A percentile compares a stretch with the other conserved stretches of the same genome.
These are phyloP conservation scores for Gasterosteus nipponicus DNA, from an alignment of 2,113 vertebrate species.

Conservation along the genomic window DNA sequence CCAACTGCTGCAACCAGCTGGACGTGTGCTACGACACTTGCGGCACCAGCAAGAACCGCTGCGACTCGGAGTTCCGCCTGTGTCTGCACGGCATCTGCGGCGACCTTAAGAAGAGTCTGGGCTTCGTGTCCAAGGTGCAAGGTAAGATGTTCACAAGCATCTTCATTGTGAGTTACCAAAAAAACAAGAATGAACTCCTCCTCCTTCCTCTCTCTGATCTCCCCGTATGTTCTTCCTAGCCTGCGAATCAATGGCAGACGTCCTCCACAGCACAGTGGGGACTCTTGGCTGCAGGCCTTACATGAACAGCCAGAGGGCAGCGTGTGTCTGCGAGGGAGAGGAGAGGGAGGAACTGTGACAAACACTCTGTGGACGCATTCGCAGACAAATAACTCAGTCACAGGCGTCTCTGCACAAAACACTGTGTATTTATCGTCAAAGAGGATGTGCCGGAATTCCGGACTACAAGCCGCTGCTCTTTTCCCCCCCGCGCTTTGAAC, in stretches of 20 bases:
- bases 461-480: too few relatives aligned
- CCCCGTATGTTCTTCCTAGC: constrained; percentile 74
- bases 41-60: constrained; percentile 91
- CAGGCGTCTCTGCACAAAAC: constrained; percentile 3
- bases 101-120: constrained; percentile 93
- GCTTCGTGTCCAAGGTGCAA: constrained; percentile 92
- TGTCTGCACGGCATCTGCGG: constrained; percentile 94
- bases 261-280: constrained; percentile 91
- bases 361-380: constrained; percentile 2
- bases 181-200: not conserved
- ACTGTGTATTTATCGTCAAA: constrained; percentile 30
- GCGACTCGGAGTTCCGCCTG: constrained; percentile 91
- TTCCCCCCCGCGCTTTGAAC: too few relatives aligned
- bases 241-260: constrained; percentile 91
- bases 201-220: not conserved
- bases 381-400: constrained; percentile 24
- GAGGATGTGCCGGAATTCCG: not conserved
- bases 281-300: constrained; percentile 95
- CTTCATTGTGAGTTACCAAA: not conserved
- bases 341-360: constrained; percentile 90
- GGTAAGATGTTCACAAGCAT: constrained; percentile 76
- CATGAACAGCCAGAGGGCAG: constrained; percentile 97
- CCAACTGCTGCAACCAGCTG: constrained; percentile 94
- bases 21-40: constrained; percentile 94
- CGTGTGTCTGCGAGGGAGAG: constrained; percentile 91